Evolutionary conservation across 2,113 vertebrate species (phyloP).

Genomic region (Dromas ardeola): DNA sequence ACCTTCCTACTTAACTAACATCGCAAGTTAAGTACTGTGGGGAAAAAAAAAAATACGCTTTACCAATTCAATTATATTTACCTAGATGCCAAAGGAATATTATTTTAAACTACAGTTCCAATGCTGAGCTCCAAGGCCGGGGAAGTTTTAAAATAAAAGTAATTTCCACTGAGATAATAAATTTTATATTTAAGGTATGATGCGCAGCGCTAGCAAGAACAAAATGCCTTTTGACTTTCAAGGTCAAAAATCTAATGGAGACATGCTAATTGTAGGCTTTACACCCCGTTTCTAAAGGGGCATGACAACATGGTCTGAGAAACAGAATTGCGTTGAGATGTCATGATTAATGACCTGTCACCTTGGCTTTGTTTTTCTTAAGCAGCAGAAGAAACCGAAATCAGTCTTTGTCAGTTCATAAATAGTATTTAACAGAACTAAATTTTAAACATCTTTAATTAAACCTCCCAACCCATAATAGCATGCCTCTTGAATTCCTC

Average conservation of each 20-base stretch:
- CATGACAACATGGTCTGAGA: neutral
- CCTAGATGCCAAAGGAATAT: neutral
- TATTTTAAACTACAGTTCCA: neutral
- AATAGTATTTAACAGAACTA: neutral
- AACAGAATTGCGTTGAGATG: neutral
- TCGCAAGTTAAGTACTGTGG: neutral
- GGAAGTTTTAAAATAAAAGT: neutral
- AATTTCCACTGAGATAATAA: neutral
- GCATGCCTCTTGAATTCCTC: neutral
- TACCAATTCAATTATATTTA: neutral
- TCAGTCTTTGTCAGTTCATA: constrained; percentile 2
- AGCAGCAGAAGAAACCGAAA: neutral
- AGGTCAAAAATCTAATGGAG: neutral
- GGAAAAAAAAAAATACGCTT: fast-evolving
- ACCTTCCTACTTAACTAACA: neutral
- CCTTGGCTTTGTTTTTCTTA: constrained; percentile 7
- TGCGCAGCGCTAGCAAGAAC: neutral
- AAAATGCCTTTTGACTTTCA: neutral
- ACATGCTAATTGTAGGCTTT: neutral
- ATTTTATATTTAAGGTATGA: neutral
- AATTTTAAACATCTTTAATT: neutral
- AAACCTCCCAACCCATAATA: neutral
- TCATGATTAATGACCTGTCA: neutral
- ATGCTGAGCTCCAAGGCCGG: neutral
- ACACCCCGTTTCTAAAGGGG: neutral